phyloP scores from a whole-genome alignment of 1,140 invertebrate genomes.

The Leptonema lineaticorne region DNA sequence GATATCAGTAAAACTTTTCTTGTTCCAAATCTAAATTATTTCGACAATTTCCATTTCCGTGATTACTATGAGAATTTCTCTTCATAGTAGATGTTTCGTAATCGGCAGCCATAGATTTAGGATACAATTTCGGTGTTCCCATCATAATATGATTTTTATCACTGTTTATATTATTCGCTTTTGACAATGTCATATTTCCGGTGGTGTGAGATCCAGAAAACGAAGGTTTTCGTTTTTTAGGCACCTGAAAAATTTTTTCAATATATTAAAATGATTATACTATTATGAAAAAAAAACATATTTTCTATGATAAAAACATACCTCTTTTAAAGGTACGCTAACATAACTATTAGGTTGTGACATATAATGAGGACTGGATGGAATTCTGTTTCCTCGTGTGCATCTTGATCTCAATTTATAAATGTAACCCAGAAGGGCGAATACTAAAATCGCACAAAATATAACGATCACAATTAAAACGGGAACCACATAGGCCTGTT shows the following conservation, averaged over 20 bases:
- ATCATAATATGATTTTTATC: slow-evolving; percentile 60
- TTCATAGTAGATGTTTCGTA: slow-evolving; percentile 78
- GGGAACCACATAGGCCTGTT: slow-evolving; percentile 38
- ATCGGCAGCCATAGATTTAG: slow-evolving; percentile 68
- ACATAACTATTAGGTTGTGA: slow-evolving; percentile 81
- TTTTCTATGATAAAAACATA: slow-evolving; percentile 40
- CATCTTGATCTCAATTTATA: slow-evolving; percentile 40
- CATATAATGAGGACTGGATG: slow-evolving; percentile 72
- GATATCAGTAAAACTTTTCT: slow-evolving; percentile 55
- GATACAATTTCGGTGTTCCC: slow-evolving; percentile 63
- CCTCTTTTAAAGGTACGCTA: slow-evolving; percentile 74
- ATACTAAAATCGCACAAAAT: slow-evolving; percentile 56
- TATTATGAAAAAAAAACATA: slow-evolving; percentile 3
- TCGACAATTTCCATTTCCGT: slow-evolving; percentile 48
- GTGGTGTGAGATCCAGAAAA: slow-evolving; percentile 55
- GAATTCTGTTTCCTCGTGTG: slow-evolving; percentile 57
- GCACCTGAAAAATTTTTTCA: slow-evolving; percentile 47
- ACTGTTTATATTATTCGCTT: slow-evolving; percentile 59
- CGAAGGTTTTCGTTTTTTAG: slow-evolving; percentile 59
- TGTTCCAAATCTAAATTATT: slow-evolving; percentile 53
- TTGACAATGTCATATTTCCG: slow-evolving; percentile 60
- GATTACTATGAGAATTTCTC: slow-evolving; percentile 65
- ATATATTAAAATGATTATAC: slow-evolving; percentile 1
- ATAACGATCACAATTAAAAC: slow-evolving; percentile 61
- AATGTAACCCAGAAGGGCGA: slow-evolving; percentile 47